Base-by-base conservation (phyloP, 2,888 invertebrate species). In the Cartodere bifasciata region DNA sequence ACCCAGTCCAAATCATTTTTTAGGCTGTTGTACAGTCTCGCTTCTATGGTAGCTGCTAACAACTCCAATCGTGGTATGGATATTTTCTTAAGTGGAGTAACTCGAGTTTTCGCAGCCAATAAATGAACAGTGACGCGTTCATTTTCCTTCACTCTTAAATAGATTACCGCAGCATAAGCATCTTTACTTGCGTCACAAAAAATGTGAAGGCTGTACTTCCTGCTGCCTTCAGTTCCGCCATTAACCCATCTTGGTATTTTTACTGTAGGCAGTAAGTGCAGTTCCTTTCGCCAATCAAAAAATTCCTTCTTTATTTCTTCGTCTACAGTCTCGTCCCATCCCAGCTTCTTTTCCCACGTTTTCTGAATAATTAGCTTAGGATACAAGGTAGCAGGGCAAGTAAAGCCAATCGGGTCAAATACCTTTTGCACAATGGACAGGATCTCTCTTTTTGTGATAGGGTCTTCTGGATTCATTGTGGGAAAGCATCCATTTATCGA, bases 31-130 rank as follows among this genome's bases (percentile, higher is more conserved):
- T 29, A 34, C 10, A 50, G 25, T 29, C 49, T 26, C 2, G 41
- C 43, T 12, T 41, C 45, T 13, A 52, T 44, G n/a, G 41, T 32
- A 9, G 45, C 44, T n/a, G n/a, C n/a, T n/a, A n/a, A n/a, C n/a
- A n/a, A n/a, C n/a, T n/a, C n/a, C n/a, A n/a, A n/a, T n/a, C n/a
- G n/a, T n/a, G n/a, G n/a, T n/a, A n/a, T n/a, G n/a, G n/a, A n/a
- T n/a, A n/a, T n/a, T n/a, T n/a, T n/a, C n/a, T n/a, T n/a, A n/a
- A n/a, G n/a, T n/a, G n/a, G n/a, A n/a, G n/a, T n/a, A n/a, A n/a
- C n/a, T n/a, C n/a, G n/a, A n/a, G n/a, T n/a, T n/a, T n/a, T n/a
- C n/a, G n/a, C n/a, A n/a, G n/a, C n/a, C n/a, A n/a, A n/a, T n/a
- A n/a, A n/a, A n/a, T n/a, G n/a, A n/a, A n/a, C n/a, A n/a, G n/a